A percentile compares a stretch with the other conserved stretches of the same genome.
These are phyloP conservation scores for Catharus minimus DNA, from an alignment of 2,113 vertebrate genomes.

Conservation along the genomic window DNA sequence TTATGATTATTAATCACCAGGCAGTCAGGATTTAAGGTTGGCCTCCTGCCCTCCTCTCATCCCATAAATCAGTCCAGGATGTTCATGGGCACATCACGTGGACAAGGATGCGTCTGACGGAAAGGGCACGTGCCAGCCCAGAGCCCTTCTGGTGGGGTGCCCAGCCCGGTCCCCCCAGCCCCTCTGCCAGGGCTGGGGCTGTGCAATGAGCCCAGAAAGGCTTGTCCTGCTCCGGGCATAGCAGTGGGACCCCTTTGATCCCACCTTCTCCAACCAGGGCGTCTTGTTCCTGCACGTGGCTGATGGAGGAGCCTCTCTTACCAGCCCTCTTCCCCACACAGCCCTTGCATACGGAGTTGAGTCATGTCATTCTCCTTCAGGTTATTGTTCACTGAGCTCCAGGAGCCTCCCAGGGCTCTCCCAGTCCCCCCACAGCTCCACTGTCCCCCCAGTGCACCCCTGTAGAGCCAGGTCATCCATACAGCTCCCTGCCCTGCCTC, in stretches of 20 bases:
- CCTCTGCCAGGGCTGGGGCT: neutral
- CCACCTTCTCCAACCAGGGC: neutral
- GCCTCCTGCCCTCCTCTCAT: conserved; percentile 58
- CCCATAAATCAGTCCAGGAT: conserved; percentile 43
- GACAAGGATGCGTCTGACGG: neutral
- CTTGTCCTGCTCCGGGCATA: neutral
- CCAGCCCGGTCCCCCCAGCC: neutral
- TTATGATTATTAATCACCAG: conserved; percentile 64
- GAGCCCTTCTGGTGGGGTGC: accelerated
- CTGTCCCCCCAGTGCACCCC: neutral
- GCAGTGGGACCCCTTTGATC: neutral
- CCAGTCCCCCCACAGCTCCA: neutral
- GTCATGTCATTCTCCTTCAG: neutral
- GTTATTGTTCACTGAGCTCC: neutral
- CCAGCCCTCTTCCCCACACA: neutral
- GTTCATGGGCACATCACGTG: neutral
- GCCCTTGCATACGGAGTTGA: neutral
- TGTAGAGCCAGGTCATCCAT: accelerated
- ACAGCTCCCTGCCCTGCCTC: neutral
- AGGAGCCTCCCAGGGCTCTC: neutral
- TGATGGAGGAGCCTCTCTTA: neutral
- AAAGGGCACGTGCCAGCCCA: neutral
- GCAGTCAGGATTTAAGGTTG: conserved; percentile 58
- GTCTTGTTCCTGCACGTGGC: accelerated
- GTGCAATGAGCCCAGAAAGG: neutral